These are phyloP conservation scores for Onthophagus sagittarius DNA, from an alignment of 2,888 invertebrate genomes.

Conservation along the genomic window DNA sequence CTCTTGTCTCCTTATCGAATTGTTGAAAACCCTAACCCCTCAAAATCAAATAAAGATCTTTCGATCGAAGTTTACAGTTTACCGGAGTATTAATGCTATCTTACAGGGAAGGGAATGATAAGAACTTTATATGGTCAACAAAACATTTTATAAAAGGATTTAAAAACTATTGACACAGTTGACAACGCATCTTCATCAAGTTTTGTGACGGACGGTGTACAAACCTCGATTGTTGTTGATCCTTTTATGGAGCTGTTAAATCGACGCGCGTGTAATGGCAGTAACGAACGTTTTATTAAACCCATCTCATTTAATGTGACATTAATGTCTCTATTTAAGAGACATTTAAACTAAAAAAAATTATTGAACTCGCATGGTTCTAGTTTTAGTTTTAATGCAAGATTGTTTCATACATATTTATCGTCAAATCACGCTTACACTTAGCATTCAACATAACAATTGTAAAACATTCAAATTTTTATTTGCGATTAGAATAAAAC, in stretches of 20 bases:
- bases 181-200: constrained; percentile 2
- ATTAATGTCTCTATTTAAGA: neutral
- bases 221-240: neutral
- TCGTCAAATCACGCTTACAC: no score
- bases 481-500: no score
- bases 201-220: neutral
- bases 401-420: no score
- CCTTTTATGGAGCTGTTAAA: neutral
- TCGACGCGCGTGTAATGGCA: neutral
- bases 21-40: neutral
- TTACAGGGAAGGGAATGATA: constrained; percentile 4
- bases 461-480: no score
- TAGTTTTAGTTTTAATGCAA: no score
- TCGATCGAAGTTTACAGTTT: neutral
- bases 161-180: constrained; percentile 1
- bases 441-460: no score
- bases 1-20: neutral
- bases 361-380: no score
- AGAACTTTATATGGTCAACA: constrained; percentile 8
- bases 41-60: neutral
- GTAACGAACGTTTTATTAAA: neutral
- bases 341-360: neutral
- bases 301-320: neutral
- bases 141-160: constrained; percentile 10
- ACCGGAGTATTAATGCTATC: constrained; percentile 5